Base-by-base conservation (phyloP, 30 jellyfish, hydroid and myxozoan species). In the Cassiopea xamachana region DNA sequence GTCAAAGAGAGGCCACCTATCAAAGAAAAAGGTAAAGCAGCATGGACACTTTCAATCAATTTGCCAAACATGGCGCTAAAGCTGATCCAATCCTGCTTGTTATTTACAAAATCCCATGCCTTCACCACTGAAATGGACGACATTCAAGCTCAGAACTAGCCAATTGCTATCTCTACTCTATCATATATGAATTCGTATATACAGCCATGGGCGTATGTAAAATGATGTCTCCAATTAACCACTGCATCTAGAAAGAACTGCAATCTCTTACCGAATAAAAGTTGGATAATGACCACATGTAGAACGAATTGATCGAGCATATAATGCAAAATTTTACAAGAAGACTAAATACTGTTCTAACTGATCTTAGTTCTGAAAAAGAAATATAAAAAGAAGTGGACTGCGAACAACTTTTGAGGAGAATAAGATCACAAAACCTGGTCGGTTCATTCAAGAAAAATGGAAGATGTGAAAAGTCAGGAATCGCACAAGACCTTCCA, bases 281-380 rank as follows among this genome's bases (percentile, higher is more conserved):
- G 98, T 93, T 43, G 98, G 97, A 51, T 79, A 93, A 48, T 13
- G 98, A 88, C 98, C 98, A 93, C 88, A 95, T 93, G 89, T 93
- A 93, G 1, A 93, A 55, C 13, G 98, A 64, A 85, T 85, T 89
- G 87, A 93, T 88, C 2, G 97, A 80, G 51, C 80, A 18, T 1
- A 97, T 81, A 10, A 93, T 93, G 91, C 94, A 93, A 19, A 93
- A 76, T 64, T 93, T 93, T 13, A 97, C 98, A 46, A 81, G 48
- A 78, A 93, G 55, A 14, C 98, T 97, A 71, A 89, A 67, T 2
- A 82, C 61, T 1, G 88, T 82, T 46, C 97, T 94, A 1, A 89
- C 48, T 10, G 84, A 59, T 64, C 51, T 91, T 74, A 77, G 62
- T n/a, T 76, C 97, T 87, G 79, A 10, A 45, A 86, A 60, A 18